A percentile compares a stretch with the other conserved stretches of the same genome.
These are phyloP conservation scores for Colostygia pectinataria DNA, from an alignment of 2,888 invertebrate genomes.

Conservation along the genomic window DNA sequence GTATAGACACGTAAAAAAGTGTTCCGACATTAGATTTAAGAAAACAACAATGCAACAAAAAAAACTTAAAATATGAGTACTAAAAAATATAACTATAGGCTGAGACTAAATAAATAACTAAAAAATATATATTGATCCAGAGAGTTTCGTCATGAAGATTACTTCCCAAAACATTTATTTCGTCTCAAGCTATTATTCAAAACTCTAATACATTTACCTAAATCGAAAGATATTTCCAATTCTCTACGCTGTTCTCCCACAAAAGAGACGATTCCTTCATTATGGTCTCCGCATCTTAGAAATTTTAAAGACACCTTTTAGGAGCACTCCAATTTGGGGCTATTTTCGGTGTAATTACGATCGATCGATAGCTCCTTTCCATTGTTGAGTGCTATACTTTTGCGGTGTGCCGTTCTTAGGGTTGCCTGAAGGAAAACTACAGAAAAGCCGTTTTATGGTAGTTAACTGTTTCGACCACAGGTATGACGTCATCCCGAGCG, in stretches of 20 bases:
- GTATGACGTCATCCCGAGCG: too few relatives aligned
- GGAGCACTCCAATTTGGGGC: constrained; percentile 55
- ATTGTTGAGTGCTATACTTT: constrained; percentile 39
- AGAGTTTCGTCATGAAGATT: too few relatives aligned
- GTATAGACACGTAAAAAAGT: too few relatives aligned
- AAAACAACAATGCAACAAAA: too few relatives aligned
- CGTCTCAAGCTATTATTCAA: not conserved
- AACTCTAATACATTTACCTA: constrained; percentile 9
- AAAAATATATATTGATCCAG: too few relatives aligned
- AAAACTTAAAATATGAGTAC: too few relatives aligned
- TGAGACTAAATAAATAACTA: too few relatives aligned
- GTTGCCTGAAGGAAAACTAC: not conserved
- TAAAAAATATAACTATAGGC: too few relatives aligned
- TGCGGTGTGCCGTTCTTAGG: constrained; percentile 27
- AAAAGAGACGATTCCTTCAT: constrained; percentile 56
- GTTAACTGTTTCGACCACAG: too few relatives aligned
- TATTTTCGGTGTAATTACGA: constrained; percentile 55
- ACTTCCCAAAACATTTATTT: too few relatives aligned
- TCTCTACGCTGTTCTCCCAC: constrained; percentile 36
- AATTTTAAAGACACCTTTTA: constrained; percentile 65
- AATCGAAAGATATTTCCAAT: constrained; percentile 8
- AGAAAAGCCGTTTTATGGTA: not conserved
- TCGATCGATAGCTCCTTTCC: constrained; percentile 47
- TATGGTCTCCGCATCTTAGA: constrained; percentile 56
- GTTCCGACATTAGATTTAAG: too few relatives aligned